phyloP scores from a whole-genome alignment of 2,888 invertebrate genomes.

The Invenusta paracnida region DNA sequence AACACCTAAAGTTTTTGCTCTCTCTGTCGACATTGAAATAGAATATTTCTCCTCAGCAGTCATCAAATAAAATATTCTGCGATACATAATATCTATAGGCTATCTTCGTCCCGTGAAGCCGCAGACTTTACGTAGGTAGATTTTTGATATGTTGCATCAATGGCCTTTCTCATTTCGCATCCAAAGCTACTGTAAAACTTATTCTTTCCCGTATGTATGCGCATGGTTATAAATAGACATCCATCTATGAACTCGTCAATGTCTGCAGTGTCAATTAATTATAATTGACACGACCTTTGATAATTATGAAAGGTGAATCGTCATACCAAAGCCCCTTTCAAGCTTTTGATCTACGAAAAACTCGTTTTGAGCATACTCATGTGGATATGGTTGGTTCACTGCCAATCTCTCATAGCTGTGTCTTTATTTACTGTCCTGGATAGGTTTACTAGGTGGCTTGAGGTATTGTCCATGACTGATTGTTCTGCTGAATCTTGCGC shows the following conservation, averaged over 20 bases:
- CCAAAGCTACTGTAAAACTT: not conserved
- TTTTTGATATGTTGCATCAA: not conserved
- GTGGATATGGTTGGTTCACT: not conserved
- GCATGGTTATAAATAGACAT: not conserved
- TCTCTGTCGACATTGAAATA: not conserved
- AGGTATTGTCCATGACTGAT: not conserved
- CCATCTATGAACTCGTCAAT: not conserved
- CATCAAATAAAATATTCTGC: not conserved
- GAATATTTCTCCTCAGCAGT: not conserved
- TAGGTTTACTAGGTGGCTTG: constrained; percentile 9
- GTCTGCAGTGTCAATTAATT: too few species aligned
- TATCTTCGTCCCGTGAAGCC: not conserved
- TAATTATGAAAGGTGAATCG: not conserved
- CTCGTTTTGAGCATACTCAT: not conserved
- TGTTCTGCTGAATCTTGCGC: not conserved
- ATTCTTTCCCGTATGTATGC: not conserved
- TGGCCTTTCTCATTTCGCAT: not conserved
- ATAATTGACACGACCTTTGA: too few species aligned
- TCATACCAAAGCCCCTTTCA: not conserved
- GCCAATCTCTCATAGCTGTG: not conserved
- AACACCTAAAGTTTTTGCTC: not conserved
- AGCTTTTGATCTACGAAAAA: not conserved
- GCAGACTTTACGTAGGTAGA: too few species aligned
- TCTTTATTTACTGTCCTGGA: not conserved
- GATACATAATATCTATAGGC: not conserved